These are phyloP conservation scores for Zoanthus gigantus DNA, from an alignment of 92 coral and sea anemone species.

Conservation along the genomic window DNA sequence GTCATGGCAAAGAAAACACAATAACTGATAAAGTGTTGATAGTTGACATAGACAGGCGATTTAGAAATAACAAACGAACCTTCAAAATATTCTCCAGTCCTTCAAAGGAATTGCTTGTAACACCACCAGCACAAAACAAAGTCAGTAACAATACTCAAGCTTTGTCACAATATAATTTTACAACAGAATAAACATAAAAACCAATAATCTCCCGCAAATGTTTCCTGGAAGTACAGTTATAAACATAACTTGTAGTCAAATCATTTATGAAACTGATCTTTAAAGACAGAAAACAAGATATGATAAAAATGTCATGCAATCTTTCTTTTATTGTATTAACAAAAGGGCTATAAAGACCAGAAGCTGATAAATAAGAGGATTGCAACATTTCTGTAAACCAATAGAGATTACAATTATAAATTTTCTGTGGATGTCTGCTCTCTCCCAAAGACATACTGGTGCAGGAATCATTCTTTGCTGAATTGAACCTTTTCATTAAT, in stretches of 20 bases:
- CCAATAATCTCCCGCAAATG: not conserved
- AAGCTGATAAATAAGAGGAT: no score
- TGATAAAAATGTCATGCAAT: not conserved
- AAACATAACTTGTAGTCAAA: not conserved
- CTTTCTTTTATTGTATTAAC: no score
- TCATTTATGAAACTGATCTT: not conserved
- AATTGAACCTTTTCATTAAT: no score
- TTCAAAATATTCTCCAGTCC: conserved; percentile 7
- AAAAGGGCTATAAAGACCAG: no score
- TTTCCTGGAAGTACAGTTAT: not conserved
- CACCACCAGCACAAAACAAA: not conserved
- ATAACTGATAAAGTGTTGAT: not conserved
- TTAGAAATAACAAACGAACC: conserved; percentile 26
- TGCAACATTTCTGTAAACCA: no score
- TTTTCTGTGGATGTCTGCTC: no score
- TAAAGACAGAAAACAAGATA: not conserved
- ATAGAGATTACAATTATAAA: no score
- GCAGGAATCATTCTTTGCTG: no score
- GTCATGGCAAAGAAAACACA: not conserved
- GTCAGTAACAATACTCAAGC: not conserved
- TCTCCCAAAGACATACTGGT: no score
- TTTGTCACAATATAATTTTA: not conserved
- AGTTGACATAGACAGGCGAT: conserved; percentile 18
- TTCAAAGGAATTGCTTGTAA: not conserved
- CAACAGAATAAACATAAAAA: not conserved